Base-by-base conservation (phyloP, 1,140 invertebrate genomes). In the Calephelis virginiensis region DNA sequence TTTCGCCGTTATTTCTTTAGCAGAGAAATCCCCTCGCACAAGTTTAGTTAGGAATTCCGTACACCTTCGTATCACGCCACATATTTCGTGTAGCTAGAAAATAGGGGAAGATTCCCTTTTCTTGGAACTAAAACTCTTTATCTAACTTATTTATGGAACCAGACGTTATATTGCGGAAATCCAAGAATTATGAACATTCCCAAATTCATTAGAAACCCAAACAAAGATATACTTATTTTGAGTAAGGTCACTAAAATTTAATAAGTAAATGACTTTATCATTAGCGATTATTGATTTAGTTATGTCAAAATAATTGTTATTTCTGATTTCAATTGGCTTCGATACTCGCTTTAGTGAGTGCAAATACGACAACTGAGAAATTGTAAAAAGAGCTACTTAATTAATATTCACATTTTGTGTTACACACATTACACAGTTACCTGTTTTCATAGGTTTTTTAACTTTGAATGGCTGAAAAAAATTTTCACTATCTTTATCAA, bases 31-130 rank as follows among this genome's bases (percentile, higher is more conserved):
- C 78, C 73, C 75, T 78, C 77, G 73, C 77, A 75, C 72, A 82
- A 82, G 75, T 86, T 85, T 82, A 78, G 78, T 86, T 85, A 80
- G 78, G 75, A 86, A 86, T 84, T 82, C 83, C 73, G 74, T 82
- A 81, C 82, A 86, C 78, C 77, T 84, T 77, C 75, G 80, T 81
- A 84, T 81, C 77, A 67, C 71, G 72, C 74, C 74, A 83, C 78
- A 82, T 86, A 81, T 86, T 83, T 84, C 78, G 75, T 77, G 76
- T 75, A 81, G 72, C 66, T 66, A 73, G 75, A 74, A 82, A 68
- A 80, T 71, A 74, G 77, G 75, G 73, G 74, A 79, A 76, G 72
- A 77, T 76, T 79, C 69, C 71, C 76, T 75, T 76, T 77, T 72
- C 76, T 75, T 70, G 66, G 68, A 71, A 73, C 78, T 78, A 37